Evolutionary conservation across 1,140 invertebrate species (phyloP).

Genomic region (Brachionus paranguensis): DNA sequence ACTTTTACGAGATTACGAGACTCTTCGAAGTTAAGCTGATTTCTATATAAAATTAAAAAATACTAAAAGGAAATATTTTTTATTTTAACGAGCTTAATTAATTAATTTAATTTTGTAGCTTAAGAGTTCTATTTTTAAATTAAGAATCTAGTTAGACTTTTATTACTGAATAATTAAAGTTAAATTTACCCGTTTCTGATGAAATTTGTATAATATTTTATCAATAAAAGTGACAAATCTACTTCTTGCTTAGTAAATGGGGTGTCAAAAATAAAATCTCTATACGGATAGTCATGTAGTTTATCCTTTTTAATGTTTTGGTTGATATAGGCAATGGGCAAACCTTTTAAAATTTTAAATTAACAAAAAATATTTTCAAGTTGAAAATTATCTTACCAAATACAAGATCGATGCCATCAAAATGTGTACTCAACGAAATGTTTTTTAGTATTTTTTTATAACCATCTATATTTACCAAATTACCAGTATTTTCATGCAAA

Average conservation of each 20-base stretch:
- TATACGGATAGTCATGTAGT: not conserved
- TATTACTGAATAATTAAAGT: not conserved
- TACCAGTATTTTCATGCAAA: conserved; percentile 16
- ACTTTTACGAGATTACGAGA: too few relatives aligned
- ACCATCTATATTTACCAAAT: not conserved
- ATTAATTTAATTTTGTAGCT: too few relatives aligned
- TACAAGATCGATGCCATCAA: conserved; percentile 15
- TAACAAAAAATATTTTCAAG: not conserved
- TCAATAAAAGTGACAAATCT: conserved; percentile 4
- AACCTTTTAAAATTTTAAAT: not conserved
- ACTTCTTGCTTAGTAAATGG: not conserved
- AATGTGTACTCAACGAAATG: conserved; percentile 24
- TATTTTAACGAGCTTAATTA: too few relatives aligned
- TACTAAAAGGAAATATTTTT: too few relatives aligned
- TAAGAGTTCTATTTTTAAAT: not conserved
- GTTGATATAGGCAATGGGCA: not conserved
- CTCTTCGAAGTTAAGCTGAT: too few relatives aligned
- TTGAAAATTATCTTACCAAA: not conserved
- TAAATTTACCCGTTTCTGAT: conserved; percentile 7
- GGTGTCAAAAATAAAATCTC: not conserved
- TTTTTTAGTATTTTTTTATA: conserved; percentile 1
- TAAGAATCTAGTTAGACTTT: too few relatives aligned
- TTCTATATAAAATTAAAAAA: too few relatives aligned
- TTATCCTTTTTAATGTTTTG: not conserved
- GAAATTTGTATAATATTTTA: conserved; percentile 20